Evolutionary conservation across 2,113 vertebrate genomes (phyloP).

Genomic region (Lanius collurio): DNA sequence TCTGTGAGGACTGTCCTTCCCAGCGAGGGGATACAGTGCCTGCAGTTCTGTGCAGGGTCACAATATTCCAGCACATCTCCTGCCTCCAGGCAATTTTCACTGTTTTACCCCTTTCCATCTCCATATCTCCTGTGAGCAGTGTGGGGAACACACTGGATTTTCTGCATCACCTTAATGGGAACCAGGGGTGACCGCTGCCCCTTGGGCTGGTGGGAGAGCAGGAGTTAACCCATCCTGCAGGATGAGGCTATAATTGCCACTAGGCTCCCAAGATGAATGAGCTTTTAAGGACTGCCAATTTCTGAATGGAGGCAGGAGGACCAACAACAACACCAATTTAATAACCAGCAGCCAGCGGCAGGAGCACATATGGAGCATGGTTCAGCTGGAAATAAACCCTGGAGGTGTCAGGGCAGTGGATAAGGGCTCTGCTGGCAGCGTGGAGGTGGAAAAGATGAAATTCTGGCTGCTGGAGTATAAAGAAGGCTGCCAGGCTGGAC

Average conservation of each 20-base stretch:
- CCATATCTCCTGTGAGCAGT: rapidly evolving
- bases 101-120: neutral
- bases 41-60: rapidly evolving
- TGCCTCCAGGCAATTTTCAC: neutral
- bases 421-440: neutral
- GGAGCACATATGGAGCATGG: neutral
- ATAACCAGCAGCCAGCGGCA: neutral
- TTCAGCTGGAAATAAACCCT: constrained; percentile 19
- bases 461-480: neutral
- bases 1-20: neutral
- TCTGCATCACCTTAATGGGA: rapidly evolving
- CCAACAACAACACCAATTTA: neutral
- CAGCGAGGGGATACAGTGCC: rapidly evolving
- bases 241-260: neutral
- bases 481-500: neutral
- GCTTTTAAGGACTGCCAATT: neutral
- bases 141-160: rapidly evolving
- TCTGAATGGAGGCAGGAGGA: neutral
- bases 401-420: constrained; percentile 15
- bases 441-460: constrained; percentile 52
- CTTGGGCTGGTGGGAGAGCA: neutral
- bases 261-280: neutral
- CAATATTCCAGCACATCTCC: neutral
- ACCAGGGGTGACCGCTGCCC: rapidly evolving
- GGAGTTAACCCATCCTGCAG: neutral